Conservation (phyloP, 30 jellyfish, hydroid and myxozoan species). For the Aurelia aurita region DNA sequence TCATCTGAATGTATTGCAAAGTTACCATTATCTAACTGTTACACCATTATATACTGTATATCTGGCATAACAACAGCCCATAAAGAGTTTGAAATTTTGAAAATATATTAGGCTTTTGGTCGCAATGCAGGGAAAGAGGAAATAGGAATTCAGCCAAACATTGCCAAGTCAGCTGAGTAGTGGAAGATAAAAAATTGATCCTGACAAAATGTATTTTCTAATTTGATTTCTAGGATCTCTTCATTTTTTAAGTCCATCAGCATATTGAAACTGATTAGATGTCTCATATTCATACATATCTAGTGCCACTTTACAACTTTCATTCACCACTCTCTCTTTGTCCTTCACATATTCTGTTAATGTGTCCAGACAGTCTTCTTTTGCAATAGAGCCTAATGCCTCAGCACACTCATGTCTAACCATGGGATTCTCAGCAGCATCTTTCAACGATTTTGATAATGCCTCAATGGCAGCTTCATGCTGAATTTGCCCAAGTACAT, state of each 20-base stretch:
- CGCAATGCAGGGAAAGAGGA: too few species aligned
- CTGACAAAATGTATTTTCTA: too few species aligned
- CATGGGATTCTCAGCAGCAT: slow-evolving; percentile 85
- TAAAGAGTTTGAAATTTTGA: too few species aligned
- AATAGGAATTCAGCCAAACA: too few species aligned
- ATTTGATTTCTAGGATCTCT: too few species aligned
- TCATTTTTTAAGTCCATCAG: slow-evolving; percentile 57
- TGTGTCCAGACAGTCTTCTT: slow-evolving; percentile 72
- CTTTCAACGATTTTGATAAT: slow-evolving; percentile 47
- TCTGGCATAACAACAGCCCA: too few species aligned
- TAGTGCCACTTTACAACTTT: slow-evolving; percentile 94
- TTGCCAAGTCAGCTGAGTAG: too few species aligned
- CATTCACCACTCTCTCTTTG: slow-evolving; percentile 83
- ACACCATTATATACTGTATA: too few species aligned
- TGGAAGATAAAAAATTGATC: too few species aligned
- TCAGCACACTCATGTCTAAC: slow-evolving; percentile 99
- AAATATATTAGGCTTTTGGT: too few species aligned
- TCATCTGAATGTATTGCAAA: too few species aligned
- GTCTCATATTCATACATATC: slow-evolving; percentile 94
- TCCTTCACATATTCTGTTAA: slow-evolving; percentile 55
- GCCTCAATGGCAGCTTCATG: slow-evolving; percentile 79
- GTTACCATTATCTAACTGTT: too few species aligned
- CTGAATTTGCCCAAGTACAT: slow-evolving; percentile 97
- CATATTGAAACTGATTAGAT: slow-evolving; percentile 92
- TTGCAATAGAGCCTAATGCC: slow-evolving; percentile 97